Base-by-base conservation (phyloP, 2,113 vertebrate species). In the Holacanthus passer region DNA sequence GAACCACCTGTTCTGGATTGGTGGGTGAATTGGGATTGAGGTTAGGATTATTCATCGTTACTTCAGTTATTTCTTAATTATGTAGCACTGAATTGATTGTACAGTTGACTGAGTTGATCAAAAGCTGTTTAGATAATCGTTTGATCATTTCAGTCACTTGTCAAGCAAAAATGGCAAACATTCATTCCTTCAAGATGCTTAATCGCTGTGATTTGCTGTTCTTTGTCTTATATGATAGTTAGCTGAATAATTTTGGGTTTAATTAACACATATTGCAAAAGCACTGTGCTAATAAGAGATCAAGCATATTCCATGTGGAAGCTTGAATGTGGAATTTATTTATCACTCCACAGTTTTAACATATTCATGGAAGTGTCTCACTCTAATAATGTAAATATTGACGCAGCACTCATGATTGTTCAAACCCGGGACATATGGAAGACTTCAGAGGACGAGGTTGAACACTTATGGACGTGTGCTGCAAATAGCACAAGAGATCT, bases 341-440 rank as follows among this genome's bases (percentile, higher is more conserved):
- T 66, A 68, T 82, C 31, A 8, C 24, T 43, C 50, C 67, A 43
- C 37, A 39, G 86, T 79, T 64, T 68, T 86, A 87, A 86, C 29
- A 66, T 85, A 88, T 89, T 87, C 81, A 91, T 64, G 79, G 88
- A 64, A 75, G 78, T 79, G 85, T 67, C 83, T 82, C 66, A 0
- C 62, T 80, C 31, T 85, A 85, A 88, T 91, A 81, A 87, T 71
- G 60, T 56, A 58, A 78, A 84, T 83, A 77, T 53, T 84, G 82
- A 91, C 86, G 71, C 84, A 90, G 83, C 72, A 50, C 79, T 86
- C 77, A 47, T 53, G 66, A 70, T 81, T 70, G 77, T 73, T 90
- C 65, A 86, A 83, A 77, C 73, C 29, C 35, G 39, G 62, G 74
- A 81, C 84, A 86, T 76, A 66, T 89, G 87, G 81, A 80, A 78